Evolutionary conservation across 2,797 vertebrate genomes (phyloP), one percentile per base, ranked within the genome.

Genomic region (Moxostoma hubbsi): DNA sequence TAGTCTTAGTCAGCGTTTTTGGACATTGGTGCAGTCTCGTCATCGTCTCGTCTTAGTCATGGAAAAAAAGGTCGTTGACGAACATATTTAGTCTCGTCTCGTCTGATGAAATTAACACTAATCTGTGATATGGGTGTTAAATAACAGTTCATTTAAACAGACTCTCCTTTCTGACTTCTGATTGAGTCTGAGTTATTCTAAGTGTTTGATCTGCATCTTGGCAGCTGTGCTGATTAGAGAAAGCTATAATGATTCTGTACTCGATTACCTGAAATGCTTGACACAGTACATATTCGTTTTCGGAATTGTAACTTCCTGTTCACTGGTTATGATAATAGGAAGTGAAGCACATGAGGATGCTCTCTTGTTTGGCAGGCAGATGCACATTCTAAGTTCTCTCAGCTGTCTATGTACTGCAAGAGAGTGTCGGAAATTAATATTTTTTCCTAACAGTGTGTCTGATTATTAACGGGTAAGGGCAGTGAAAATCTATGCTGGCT

Each of bases 181-280:
- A 36, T 36, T 36, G 36, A 36, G 36, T 36, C 36, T n/a, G 62
- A 69, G 73, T 43, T 55, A 54, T 75, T 51, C 54, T 49, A 66
- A 58, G 67, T 69, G 67, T 73, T 79, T 75, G 71, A 76, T 73
- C 63, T 57, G 50, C 65, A 79, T 45, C 65, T 66, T 71, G 79
- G 72, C 66, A 36, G 16, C 47, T 50, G 18, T 12, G 54, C 18
- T 69, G 71, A 80, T 64, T 59, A 64, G 45, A 51, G 59, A 75
- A 66, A 45, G 9, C 57, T 74, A 15, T 65, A 81, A 81, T 72
- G 36, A 72, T 66, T 7, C 45, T 49, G 45, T 13, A 66, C 73
- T 47, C 0, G 11, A 65, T 75, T 36, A 66, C 53, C 53, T 75
- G 57, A 18, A 75, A 57, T 2, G 4, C 16, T 66, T 75, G 62